These are phyloP conservation scores for Serilophus lunatus DNA, from an alignment of 2,113 vertebrate species.

Conservation along the genomic window DNA sequence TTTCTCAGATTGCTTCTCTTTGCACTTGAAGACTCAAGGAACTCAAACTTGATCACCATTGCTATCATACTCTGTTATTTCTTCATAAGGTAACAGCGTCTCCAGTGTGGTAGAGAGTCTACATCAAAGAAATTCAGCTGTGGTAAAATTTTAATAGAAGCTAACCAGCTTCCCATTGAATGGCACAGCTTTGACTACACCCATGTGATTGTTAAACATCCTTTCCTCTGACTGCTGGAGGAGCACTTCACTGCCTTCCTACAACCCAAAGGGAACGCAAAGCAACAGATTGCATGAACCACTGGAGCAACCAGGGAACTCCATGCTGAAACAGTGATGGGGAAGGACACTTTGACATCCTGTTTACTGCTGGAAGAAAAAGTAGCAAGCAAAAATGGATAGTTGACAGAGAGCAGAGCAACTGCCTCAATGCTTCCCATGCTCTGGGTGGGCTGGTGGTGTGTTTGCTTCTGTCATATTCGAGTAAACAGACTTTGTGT, in stretches of 20 bases:
- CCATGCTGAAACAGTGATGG: fast-evolving
- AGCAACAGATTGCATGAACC: fast-evolving
- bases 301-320: fast-evolving
- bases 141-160: neutral
- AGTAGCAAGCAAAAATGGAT: neutral
- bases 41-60: neutral
- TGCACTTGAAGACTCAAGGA: neutral
- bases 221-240: neutral
- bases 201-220: fast-evolving
- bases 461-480: neutral
- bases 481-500: neutral
- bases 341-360: neutral
- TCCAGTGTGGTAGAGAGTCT: neutral
- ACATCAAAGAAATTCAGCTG: neutral
- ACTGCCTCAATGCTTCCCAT: neutral
- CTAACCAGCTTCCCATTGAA: neutral
- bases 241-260: neutral
- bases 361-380: neutral
- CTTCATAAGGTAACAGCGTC: neutral
- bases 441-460: neutral
- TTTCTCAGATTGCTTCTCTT: neutral
- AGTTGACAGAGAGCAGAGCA: neutral
- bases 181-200: neutral
- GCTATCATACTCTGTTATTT: neutral
- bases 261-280: neutral